A percentile compares a stretch with the other conserved stretches of the same genome.
Evolutionary conservation across 2,888 invertebrate genomes (phyloP).

Genomic region (Drosophila monieri): DNA sequence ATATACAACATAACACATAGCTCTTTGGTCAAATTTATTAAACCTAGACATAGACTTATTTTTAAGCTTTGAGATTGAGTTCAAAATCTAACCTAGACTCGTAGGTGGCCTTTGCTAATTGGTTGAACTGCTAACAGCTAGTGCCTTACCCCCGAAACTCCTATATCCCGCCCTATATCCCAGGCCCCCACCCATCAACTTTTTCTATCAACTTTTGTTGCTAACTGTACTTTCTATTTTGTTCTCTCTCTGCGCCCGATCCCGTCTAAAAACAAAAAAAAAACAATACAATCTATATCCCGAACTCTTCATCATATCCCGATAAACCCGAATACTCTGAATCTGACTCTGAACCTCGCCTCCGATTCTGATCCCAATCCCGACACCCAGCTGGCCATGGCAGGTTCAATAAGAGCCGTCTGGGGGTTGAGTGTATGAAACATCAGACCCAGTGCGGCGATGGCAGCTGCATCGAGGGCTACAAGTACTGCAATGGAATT

Average conservation of each 20-base stretch:
- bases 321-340: neutral
- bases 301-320: slow-evolving; percentile 5
- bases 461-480: slow-evolving; percentile 87
- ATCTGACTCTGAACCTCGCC: slow-evolving; percentile 13
- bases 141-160: neutral
- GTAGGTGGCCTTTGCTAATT: slow-evolving; percentile 25
- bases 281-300: slow-evolving; percentile 13
- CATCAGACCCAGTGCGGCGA: slow-evolving; percentile 87
- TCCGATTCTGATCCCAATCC: slow-evolving; percentile 3
- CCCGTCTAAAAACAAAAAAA: slow-evolving; percentile 25
- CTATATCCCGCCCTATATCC: neutral
- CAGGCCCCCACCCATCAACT: neutral
- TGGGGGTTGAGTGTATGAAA: slow-evolving; percentile 79
- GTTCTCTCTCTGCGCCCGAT: slow-evolving; percentile 42
- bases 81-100: slow-evolving; percentile 7
- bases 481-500: slow-evolving; percentile 86
- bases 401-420: slow-evolving; percentile 80
- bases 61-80: slow-evolving; percentile 3
- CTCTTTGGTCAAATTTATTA: slow-evolving; percentile 16
- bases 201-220: slow-evolving; percentile 29
- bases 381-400: slow-evolving; percentile 74
- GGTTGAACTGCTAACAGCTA: slow-evolving; percentile 35
- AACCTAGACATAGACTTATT: neutral
- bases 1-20: neutral
- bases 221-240: slow-evolving; percentile 64